A percentile compares a stretch with the other conserved stretches of the same genome.
Evolutionary conservation across 2,797 vertebrate genomes (phyloP).

Genomic region (Gambusia yucatana): DNA sequence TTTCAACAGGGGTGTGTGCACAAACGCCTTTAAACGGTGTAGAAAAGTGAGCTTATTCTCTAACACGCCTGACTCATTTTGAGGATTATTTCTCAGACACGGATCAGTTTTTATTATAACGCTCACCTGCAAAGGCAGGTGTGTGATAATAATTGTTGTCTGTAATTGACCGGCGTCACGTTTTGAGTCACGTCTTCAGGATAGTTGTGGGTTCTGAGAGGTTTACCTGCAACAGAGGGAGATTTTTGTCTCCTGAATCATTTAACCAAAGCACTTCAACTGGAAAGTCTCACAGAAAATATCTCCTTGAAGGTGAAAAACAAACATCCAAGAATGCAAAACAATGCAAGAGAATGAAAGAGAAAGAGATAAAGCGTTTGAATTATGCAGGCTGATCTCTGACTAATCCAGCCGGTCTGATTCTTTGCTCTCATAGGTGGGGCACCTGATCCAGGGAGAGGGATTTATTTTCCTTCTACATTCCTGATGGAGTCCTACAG

Average conservation of each 20-base stretch:
- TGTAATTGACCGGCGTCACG: constrained; percentile 25
- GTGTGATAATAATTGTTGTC: constrained; percentile 20
- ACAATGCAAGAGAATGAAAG: constrained; percentile 36
- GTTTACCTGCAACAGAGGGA: constrained; percentile 17
- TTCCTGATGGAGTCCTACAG: constrained; percentile 91
- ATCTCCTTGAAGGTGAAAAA: constrained; percentile 19
- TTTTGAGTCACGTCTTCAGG: constrained; percentile 40
- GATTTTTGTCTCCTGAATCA: constrained; percentile 28
- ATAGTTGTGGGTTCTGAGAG: constrained; percentile 14
- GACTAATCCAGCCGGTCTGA: constrained; percentile 56
- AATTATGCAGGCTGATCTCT: constrained; percentile 45
- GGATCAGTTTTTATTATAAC: constrained; percentile 58
- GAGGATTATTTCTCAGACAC: constrained; percentile 14
- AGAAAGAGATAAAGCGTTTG: constrained; percentile 6
- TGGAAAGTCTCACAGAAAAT: constrained; percentile 6
- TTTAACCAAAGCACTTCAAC: constrained; percentile 30
- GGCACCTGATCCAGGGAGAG: constrained; percentile 70
- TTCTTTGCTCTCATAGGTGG: constrained; percentile 72
- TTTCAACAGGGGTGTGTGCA: not conserved
- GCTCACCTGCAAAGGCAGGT: constrained; percentile 16
- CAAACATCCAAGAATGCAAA: not conserved
- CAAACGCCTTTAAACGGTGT: constrained; percentile 6
- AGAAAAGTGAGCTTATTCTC: constrained; percentile 26
- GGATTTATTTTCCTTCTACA: constrained; percentile 74
- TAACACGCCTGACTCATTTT: constrained; percentile 23